Evolutionary conservation across 2,888 invertebrate genomes (phyloP).

Genomic region (Pardosa pseudoannulata): DNA sequence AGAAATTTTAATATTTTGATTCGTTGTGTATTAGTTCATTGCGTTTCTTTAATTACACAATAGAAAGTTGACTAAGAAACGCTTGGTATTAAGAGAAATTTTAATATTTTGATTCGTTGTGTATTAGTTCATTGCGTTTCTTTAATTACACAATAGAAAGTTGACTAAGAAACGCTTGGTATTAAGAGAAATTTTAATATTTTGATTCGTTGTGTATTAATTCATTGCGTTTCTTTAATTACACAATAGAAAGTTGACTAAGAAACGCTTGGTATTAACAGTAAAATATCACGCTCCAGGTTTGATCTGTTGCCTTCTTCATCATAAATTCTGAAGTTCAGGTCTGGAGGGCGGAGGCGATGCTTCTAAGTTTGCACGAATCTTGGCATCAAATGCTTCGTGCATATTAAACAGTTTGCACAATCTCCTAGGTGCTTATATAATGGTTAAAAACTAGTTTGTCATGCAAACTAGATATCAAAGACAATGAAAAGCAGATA

Average conservation of each 20-base stretch:
- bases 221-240: not conserved
- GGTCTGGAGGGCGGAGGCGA: not conserved
- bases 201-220: too few species aligned
- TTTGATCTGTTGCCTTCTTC: not conserved
- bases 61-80: too few species aligned
- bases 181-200: too few species aligned
- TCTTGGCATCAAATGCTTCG: not conserved
- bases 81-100: too few species aligned
- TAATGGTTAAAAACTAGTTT: conserved; percentile 4
- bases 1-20: too few species aligned
- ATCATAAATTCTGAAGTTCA: conserved; percentile 1
- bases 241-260: not conserved
- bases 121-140: too few species aligned
- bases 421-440: not conserved
- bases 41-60: too few species aligned
- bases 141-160: too few species aligned
- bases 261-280: not conserved
- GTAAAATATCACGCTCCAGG: not conserved
- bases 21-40: too few species aligned
- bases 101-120: too few species aligned
- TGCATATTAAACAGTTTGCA: not conserved
- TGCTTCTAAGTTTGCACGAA: not conserved
- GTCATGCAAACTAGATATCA: not conserved
- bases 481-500: conserved; percentile 8
- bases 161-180: too few species aligned